These are phyloP conservation scores for Endotricha flammealis DNA, from an alignment of 2,888 invertebrate species.

Conservation along the genomic window DNA sequence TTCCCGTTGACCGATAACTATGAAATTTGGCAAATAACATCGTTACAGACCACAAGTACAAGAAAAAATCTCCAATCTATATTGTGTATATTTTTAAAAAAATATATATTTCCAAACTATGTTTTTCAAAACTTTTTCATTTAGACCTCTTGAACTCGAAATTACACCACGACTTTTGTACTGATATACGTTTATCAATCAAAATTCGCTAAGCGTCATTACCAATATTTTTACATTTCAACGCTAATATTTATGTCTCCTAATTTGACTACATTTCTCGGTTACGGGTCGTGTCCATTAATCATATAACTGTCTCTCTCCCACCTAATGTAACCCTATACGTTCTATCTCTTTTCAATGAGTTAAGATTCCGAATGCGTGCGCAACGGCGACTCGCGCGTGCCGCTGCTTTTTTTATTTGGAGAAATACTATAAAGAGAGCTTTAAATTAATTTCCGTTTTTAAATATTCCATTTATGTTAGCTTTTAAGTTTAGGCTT, in stretches of 20 bases:
- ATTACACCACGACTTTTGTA: too few relatives aligned
- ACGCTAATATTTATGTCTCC: constrained; percentile 62
- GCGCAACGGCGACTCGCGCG: constrained; percentile 54
- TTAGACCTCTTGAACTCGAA: too few relatives aligned
- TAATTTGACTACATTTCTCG: constrained; percentile 73
- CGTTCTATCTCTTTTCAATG: constrained; percentile 35
- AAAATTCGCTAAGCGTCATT: constrained; percentile 6
- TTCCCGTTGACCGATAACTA: too few relatives aligned
- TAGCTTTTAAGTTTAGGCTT: too few relatives aligned
- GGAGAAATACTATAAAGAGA: constrained; percentile 66
- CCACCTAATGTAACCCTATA: constrained; percentile 15
- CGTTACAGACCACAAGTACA: too few relatives aligned
- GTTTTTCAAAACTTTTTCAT: too few relatives aligned
- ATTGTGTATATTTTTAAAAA: too few relatives aligned
- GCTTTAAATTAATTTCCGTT: constrained; percentile 58
- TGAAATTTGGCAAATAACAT: too few relatives aligned
- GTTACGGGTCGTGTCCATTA: constrained; percentile 55
- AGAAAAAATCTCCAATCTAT: too few relatives aligned
- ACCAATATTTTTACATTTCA: constrained; percentile 24
- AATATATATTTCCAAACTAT: too few relatives aligned
- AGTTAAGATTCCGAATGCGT: constrained; percentile 60
- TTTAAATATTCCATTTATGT: too few relatives aligned
- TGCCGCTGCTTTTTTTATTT: constrained; percentile 54
- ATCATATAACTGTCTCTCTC: constrained; percentile 47
- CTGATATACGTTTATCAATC: constrained; percentile 1